These are phyloP conservation scores for Nasua narica DNA, from an alignment of 2,797 vertebrate species.

Conservation along the genomic window DNA sequence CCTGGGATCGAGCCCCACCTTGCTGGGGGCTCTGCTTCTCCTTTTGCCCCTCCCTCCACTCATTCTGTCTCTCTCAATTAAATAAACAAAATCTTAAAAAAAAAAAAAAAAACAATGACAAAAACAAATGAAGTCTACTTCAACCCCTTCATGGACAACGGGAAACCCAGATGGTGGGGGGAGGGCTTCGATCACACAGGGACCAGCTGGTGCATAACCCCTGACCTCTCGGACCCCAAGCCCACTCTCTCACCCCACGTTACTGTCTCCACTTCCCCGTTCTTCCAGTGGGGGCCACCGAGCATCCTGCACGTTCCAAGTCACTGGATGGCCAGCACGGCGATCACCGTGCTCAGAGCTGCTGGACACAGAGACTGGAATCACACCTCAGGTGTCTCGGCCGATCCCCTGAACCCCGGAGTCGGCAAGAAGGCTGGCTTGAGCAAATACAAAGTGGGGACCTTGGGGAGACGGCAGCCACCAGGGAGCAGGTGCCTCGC, in stretches of 20 bases:
- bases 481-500: not conserved
- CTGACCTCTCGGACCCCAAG: not conserved
- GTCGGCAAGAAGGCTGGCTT: not conserved
- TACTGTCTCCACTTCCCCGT: not conserved
- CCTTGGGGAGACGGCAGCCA: not conserved
- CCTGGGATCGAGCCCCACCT: not conserved
- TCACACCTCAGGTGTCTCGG: not conserved
- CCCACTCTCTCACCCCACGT: not conserved
- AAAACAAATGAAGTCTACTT: not conserved
- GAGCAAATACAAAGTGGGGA: not conserved
- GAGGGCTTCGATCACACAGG: not conserved
- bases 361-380: too few relatives aligned
- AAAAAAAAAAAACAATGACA: not conserved
- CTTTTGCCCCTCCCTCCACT: not conserved
- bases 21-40: not conserved
- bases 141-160: not conserved
- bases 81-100: not conserved
- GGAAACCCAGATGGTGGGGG: not conserved
- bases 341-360: accelerated
- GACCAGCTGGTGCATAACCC: accelerated
- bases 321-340: accelerated
- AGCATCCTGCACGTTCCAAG: not conserved
- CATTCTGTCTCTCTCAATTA: not conserved
- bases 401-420: not conserved
- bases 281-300: not conserved